phyloP scores from a whole-genome alignment of 2,113 vertebrate genomes.

The Scortum barcoo region DNA sequence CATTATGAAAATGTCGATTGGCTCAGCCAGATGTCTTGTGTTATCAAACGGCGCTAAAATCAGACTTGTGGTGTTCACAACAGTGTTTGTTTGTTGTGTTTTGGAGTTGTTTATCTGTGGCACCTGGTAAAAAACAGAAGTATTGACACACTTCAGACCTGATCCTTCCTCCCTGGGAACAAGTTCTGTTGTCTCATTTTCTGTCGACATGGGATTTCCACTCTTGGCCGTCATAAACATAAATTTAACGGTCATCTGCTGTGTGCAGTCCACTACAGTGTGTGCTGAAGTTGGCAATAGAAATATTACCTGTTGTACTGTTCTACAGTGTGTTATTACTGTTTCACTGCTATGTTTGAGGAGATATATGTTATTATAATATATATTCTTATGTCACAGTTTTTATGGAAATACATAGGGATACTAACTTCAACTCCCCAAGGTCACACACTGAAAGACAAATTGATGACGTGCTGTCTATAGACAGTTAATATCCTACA shows the following conservation, averaged over 20 bases:
- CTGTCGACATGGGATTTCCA: conserved; percentile 15
- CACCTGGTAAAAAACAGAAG: background rate
- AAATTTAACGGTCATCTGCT: background rate
- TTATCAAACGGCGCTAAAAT: background rate
- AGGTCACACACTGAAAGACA: background rate
- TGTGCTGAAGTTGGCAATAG: background rate
- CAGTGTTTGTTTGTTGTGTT: background rate
- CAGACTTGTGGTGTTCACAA: background rate
- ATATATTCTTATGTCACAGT: background rate
- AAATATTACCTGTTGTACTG: background rate
- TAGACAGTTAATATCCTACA: background rate
- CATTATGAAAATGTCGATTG: conserved; percentile 42
- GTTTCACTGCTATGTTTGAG: background rate
- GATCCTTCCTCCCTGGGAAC: background rate
- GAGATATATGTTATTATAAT: background rate
- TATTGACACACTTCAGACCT: background rate
- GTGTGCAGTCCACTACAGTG: background rate
- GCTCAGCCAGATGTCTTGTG: conserved; percentile 1
- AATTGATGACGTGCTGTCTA: background rate
- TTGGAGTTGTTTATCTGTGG: background rate
- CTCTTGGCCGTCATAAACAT: background rate
- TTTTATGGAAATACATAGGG: background rate
- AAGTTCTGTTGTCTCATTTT: background rate
- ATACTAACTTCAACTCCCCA: background rate
- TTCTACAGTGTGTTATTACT: background rate